Percentiles rank a stretch among this genome's conserved stretches.
Conservation (phyloP, 2,797 vertebrate genomes). For the Lophius americanus region DNA sequence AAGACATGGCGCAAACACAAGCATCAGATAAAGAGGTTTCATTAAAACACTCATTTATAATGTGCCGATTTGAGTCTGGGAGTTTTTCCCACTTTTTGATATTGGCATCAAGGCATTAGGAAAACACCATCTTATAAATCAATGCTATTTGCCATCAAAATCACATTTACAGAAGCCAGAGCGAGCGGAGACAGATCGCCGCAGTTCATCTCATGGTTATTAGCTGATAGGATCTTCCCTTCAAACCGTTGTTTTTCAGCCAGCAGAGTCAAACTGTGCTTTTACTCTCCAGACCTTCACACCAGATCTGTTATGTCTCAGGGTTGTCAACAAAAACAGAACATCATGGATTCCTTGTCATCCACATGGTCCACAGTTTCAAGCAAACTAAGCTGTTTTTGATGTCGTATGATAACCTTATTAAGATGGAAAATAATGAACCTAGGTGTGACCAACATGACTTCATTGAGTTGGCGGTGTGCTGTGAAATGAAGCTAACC, state of each 20-base stretch:
- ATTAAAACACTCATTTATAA: not conserved
- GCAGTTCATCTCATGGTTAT: slow-evolving; percentile 20
- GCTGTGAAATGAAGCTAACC: too few species aligned
- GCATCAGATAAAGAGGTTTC: too few species aligned
- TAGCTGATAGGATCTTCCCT: slow-evolving; percentile 26
- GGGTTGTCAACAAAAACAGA: too few species aligned
- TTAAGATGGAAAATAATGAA: too few species aligned
- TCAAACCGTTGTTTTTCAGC: slow-evolving; percentile 27
- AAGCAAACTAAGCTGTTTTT: too few species aligned
- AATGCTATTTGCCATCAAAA: slow-evolving; percentile 20
- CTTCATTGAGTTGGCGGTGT: too few species aligned
- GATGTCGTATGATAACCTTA: too few species aligned
- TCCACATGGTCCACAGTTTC: too few species aligned
- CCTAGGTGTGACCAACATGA: too few species aligned
- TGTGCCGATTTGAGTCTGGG: not conserved
- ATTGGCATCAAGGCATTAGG: not conserved
- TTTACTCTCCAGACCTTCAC: slow-evolving; percentile 30
- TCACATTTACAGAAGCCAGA: slow-evolving; percentile 12
- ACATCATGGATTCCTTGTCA: too few species aligned
- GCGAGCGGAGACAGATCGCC: not conserved
- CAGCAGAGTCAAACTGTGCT: slow-evolving; percentile 16
- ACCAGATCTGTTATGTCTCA: slow-evolving; percentile 11
- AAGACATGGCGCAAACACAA: not conserved
- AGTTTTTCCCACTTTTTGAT: slow-evolving; percentile 5
- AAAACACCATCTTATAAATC: slow-evolving; percentile 13